Conservation (phyloP, 2,797 vertebrate species). For the Oophaga sylvatica region DNA sequence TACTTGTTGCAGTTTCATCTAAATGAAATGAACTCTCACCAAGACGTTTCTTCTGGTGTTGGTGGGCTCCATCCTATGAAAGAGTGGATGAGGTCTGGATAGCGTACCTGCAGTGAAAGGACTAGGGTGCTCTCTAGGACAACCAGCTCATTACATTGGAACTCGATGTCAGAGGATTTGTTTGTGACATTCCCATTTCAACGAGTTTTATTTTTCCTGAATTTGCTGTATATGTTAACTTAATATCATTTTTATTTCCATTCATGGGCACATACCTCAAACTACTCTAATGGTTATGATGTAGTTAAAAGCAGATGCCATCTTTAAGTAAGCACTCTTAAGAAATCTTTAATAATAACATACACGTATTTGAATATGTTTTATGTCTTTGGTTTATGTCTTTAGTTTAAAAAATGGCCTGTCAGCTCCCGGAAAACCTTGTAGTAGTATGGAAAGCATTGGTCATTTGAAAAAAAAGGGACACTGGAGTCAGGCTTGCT, state of each 20-base stretch:
- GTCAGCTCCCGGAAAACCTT: too few species aligned
- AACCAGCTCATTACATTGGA: too few species aligned
- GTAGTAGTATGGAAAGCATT: too few species aligned
- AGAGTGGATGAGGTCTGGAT: neutral
- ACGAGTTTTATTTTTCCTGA: neutral
- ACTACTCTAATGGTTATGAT: neutral
- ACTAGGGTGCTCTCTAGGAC: too few species aligned
- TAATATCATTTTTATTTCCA: neutral
- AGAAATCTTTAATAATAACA: neutral
- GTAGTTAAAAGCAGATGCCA: conserved; percentile 5
- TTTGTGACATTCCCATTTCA: neutral
- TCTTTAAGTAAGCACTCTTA: conserved; percentile 17
- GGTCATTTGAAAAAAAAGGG: too few species aligned
- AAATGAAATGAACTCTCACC: neutral
- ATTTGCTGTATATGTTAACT: neutral
- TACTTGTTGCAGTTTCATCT: neutral
- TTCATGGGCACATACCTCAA: neutral
- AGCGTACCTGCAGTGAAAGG: neutral
- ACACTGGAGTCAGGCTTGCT: too few species aligned
- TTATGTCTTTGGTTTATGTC: neutral
- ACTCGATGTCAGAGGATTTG: neutral
- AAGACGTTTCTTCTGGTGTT: neutral
- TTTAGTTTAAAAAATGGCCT: neutral
- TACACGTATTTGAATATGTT: conserved; percentile 28
- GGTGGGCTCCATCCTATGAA: neutral